phyloP scores from a whole-genome alignment of 2,113 vertebrate genomes.

The Seriola quinqueradiata region DNA sequence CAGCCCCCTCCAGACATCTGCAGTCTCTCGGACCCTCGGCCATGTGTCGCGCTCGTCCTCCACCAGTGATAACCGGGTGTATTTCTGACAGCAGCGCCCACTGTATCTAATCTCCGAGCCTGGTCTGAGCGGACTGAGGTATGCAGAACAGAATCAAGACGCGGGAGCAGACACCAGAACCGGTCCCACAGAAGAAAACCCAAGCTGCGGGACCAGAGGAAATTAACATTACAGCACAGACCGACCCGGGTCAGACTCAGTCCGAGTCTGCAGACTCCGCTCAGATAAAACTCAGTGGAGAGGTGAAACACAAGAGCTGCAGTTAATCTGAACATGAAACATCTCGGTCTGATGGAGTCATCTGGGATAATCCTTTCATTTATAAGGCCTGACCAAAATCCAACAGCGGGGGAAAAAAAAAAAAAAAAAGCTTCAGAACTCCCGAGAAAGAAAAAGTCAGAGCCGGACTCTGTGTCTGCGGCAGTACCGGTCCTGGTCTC shows the following conservation, averaged over 20 bases:
- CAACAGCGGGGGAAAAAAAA: not conserved
- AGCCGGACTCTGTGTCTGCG: not conserved
- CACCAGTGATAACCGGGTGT: slow-evolving; percentile 40
- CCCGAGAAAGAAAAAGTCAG: not conserved
- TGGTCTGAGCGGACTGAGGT: slow-evolving; percentile 4
- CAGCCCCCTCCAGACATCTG: not conserved
- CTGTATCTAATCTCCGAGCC: slow-evolving; percentile 52
- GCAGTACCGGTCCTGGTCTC: not conserved
- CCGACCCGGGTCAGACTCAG: not conserved
- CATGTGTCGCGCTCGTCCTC: not conserved
- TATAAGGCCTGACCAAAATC: not conserved
- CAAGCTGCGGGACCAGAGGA: too few relatives aligned
- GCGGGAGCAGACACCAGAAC: not conserved
- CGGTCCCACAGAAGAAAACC: too few relatives aligned
- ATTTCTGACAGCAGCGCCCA: slow-evolving; percentile 45
- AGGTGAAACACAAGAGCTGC: not conserved
- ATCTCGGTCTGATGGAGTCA: not conserved
- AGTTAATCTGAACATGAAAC: not conserved
- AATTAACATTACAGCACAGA: not conserved
- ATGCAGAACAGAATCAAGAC: slow-evolving; percentile 14
- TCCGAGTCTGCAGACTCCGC: not conserved
- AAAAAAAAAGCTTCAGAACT: not conserved
- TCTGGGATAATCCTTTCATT: not conserved
- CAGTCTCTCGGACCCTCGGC: not conserved
- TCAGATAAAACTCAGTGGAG: not conserved